Conservation (phyloP, 2,888 invertebrate species). For the Lasioglossum vierecki region DNA sequence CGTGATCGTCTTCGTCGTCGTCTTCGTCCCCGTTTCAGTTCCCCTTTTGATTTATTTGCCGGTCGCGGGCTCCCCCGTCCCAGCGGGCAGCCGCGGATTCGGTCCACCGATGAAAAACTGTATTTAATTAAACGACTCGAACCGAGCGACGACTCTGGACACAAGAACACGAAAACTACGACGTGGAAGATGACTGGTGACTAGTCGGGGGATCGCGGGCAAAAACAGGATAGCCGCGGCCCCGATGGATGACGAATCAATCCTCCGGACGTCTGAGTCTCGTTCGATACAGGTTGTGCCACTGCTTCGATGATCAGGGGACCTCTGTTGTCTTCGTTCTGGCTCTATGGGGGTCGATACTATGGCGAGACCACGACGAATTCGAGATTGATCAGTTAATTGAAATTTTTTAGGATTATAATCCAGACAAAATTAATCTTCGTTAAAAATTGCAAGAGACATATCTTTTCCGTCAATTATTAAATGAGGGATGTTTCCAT, state of each 20-base stretch:
- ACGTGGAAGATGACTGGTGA: slow-evolving; percentile 67
- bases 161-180: slow-evolving; percentile 64
- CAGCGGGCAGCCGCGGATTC: slow-evolving; percentile 65
- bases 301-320: slow-evolving; percentile 9
- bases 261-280: slow-evolving; percentile 53
- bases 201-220: slow-evolving; percentile 76
- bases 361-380: background rate
- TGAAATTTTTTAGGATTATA: background rate
- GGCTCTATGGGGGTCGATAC: background rate
- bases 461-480: background rate
- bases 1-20: slow-evolving; percentile 16
- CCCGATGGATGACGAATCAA: slow-evolving; percentile 75
- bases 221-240: slow-evolving; percentile 72
- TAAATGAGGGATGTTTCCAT: no score
- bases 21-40: slow-evolving; percentile 38
- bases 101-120: slow-evolving; percentile 74
- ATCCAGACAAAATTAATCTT: background rate
- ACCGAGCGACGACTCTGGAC: slow-evolving; percentile 43
- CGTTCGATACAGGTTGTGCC: slow-evolving; percentile 40
- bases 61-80: slow-evolving; percentile 48
- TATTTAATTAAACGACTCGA: slow-evolving; percentile 79
- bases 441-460: no score
- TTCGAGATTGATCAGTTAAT: background rate
- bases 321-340: background rate
- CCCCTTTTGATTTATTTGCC: slow-evolving; percentile 67